Base-by-base conservation (phyloP, 2,797 vertebrate genomes). In the Coccyzus lansbergi region DNA sequence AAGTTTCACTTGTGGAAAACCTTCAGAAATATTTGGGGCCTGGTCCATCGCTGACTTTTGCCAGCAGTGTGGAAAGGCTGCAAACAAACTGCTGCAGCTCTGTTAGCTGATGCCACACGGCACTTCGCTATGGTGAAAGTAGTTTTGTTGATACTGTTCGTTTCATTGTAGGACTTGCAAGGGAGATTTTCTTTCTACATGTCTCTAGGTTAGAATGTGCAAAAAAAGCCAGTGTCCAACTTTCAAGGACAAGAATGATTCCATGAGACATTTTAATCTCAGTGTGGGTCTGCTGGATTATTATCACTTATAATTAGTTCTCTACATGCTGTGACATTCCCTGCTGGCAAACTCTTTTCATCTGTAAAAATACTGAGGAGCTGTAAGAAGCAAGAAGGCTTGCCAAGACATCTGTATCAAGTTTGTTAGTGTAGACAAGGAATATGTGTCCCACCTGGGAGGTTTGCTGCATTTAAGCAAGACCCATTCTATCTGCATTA, bases 401-500 rank as follows among this genome's bases (percentile, higher is more conserved):
- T 94, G 94, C 83, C 69, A 89, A 91, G 82, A 91, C 80, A 86
- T 91, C 87, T 91, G 62, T 80, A 85, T 93, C 78, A 85, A 91
- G 88, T 56, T 69, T 93, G 75, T 63, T 86, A 70, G 48, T 63
- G 72, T 15, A 88, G 87, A 92, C 72, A 70, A 95, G 52, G 77
- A 82, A 28, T 68, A 81, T 20, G 38, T 87, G 40, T 88, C 59
- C 74, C 46, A 38, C 77, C 77, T 11, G 6, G 74, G 80, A 86
- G 77, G 48, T 79, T 48, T 90, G 55, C 62, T 78, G 83, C 69
- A 48, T 69, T 86, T 95, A 83, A 92, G 60, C 62, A 52, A 93
- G 64, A 70, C 29, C 7, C 4, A 6, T 62, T 93, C 51, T 88
- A 13, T 46, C 46, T 63, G 52, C 25, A 38, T 19, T 60, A 14